phyloP scores from a whole-genome alignment of 2,113 vertebrate species.

The Aspidoscelis tigris region DNA sequence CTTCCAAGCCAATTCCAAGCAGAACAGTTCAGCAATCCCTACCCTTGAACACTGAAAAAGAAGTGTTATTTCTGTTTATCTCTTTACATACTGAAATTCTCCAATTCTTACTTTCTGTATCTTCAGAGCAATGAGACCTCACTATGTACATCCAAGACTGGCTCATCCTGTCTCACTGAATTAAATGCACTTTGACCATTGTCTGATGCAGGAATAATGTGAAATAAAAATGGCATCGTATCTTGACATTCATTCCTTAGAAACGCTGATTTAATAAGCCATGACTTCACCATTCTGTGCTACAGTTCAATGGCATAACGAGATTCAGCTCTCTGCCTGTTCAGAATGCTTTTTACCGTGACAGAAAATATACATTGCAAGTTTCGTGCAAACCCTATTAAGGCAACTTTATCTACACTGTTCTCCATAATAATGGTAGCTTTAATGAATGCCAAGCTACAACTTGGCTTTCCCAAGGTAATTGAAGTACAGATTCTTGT shows the following conservation, averaged over 20 bases:
- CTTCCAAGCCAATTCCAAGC: background rate
- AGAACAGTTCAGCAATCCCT: background rate
- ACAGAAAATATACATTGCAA: slow-evolving; percentile 47
- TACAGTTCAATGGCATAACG: slow-evolving; percentile 65
- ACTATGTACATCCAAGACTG: slow-evolving; percentile 42
- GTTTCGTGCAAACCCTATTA: slow-evolving; percentile 49
- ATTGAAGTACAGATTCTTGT: background rate
- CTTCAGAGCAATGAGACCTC: slow-evolving; percentile 45
- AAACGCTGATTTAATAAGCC: slow-evolving; percentile 73
- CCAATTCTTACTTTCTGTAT: slow-evolving; percentile 26
- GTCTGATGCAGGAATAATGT: slow-evolving; percentile 64
- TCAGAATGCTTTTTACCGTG: slow-evolving; percentile 49
- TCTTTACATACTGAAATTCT: background rate
- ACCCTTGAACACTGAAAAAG: too few species aligned
- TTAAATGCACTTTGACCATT: slow-evolving; percentile 64
- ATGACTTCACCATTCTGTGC: slow-evolving; percentile 57
- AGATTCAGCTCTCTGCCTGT: slow-evolving; percentile 73
- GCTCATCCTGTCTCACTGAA: slow-evolving; percentile 48
- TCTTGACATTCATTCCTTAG: slow-evolving; percentile 60
- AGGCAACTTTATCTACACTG: slow-evolving; percentile 36
- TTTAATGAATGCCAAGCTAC: slow-evolving; percentile 50
- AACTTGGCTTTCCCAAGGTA: slow-evolving; percentile 29
- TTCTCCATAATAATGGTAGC: slow-evolving; percentile 16
- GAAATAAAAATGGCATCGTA: slow-evolving; percentile 61
- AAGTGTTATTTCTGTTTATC: too few species aligned